phyloP scores from a whole-genome alignment of 2,888 invertebrate species.

The Melanchra persicariae region DNA sequence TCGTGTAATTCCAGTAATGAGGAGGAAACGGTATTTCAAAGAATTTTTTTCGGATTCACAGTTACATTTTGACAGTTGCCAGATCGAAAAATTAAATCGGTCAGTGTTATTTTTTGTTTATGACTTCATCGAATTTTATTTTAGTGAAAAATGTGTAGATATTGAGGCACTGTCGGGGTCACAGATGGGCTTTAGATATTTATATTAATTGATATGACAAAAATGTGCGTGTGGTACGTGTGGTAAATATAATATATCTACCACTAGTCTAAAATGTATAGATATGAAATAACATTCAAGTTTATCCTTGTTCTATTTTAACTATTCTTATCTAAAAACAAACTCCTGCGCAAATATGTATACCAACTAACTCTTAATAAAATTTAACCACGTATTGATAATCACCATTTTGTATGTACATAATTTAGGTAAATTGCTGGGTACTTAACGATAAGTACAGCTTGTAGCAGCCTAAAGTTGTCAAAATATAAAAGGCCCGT shows the following conservation, averaged over 20 bases:
- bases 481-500: too few species aligned
- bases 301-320: conserved; percentile 40
- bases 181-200: neutral
- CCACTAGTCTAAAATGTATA: neutral
- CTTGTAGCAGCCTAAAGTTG: too few species aligned
- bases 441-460: too few species aligned
- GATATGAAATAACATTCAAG: conserved; percentile 11
- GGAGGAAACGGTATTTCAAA: conserved; percentile 43
- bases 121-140: conserved; percentile 24
- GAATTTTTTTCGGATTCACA: conserved; percentile 33
- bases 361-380: neutral
- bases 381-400: conserved; percentile 15
- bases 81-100: conserved; percentile 34
- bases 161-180: too few species aligned
- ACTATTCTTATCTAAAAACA: conserved; percentile 35
- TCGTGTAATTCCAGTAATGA: conserved; percentile 55
- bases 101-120: conserved; percentile 26
- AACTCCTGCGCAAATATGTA: conserved; percentile 20
- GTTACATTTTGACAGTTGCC: conserved; percentile 42
- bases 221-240: too few species aligned
- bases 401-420: conserved; percentile 30
- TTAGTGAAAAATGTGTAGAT: neutral
- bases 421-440: conserved; percentile 35
- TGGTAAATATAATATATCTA: too few species aligned
- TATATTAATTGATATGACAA: neutral